These are phyloP conservation scores for Atta cephalotes DNA, from an alignment of 1,140 invertebrate species.

Conservation along the genomic window DNA sequence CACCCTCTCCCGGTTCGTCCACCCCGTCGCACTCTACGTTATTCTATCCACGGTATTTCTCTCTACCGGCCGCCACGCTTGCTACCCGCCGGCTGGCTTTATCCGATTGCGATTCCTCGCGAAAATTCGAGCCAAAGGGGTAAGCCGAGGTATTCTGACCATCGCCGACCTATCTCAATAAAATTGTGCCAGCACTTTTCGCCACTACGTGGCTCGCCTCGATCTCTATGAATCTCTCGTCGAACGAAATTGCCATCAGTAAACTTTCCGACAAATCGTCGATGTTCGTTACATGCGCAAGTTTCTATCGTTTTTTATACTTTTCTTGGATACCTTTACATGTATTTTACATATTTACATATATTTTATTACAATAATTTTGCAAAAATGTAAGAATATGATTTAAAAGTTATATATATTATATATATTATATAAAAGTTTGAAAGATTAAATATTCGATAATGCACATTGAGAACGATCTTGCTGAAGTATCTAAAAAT, in stretches of 20 bases:
- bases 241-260: conserved; percentile 19
- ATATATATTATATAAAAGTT: no score
- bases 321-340: not conserved
- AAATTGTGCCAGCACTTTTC: conserved; percentile 46
- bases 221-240: conserved; percentile 53
- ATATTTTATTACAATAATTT: no score
- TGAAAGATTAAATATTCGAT: no score
- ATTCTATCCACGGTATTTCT: conserved; percentile 75
- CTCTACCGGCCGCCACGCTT: conserved; percentile 48
- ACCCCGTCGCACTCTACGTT: conserved; percentile 66
- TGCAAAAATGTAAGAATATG: no score
- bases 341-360: no score
- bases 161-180: conserved; percentile 62
- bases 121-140: conserved; percentile 56
- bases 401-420: no score
- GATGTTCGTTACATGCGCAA: conserved; percentile 10
- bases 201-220: conserved; percentile 48
- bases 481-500: no score
- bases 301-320: not conserved
- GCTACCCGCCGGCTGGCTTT: conserved; percentile 51
- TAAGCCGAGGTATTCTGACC: conserved; percentile 61
- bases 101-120: conserved; percentile 68
- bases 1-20: conserved; percentile 26
- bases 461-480: no score
- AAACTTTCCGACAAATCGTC: conserved; percentile 16